Conservation (phyloP, 1,140 invertebrate genomes). For the Drosophila bocqueti region DNA sequence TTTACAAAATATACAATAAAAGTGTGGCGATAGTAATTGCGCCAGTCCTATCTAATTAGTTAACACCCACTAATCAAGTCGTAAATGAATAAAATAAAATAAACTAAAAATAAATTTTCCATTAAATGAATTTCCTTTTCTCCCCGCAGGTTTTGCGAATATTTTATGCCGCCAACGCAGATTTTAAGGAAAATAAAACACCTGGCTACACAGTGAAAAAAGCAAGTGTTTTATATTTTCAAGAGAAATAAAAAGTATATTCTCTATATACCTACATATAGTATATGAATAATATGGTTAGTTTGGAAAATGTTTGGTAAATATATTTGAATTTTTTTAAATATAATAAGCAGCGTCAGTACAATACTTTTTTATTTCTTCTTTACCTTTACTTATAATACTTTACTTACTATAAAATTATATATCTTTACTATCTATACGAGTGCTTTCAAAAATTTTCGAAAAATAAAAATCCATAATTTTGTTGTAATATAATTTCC, state of each 20-base stretch:
- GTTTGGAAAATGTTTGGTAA: not conserved
- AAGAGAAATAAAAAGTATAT: no score
- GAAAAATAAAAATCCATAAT: no score
- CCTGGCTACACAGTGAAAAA: conserved; percentile 6
- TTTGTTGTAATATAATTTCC: no score
- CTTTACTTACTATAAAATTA: no score
- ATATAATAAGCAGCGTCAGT: not conserved
- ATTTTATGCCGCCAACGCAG: not conserved
- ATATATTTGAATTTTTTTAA: not conserved
- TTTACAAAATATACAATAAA: not conserved
- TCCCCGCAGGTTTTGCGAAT: not conserved
- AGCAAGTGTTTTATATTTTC: not conserved
- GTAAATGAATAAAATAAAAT: conserved; percentile 27
- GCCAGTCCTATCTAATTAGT: conserved; percentile 19
- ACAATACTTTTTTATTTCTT: no score
- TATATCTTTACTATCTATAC: no score
- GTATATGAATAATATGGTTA: not conserved
- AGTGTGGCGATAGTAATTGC: conserved; percentile 2
- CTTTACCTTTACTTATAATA: no score
- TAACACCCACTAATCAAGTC: conserved; percentile 25
- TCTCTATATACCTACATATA: no score
- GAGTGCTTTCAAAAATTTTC: no score
- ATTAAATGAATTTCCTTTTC: conserved; percentile 16
- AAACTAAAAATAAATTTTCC: conserved; percentile 14
- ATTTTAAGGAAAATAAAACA: conserved; percentile 4